A percentile compares a stretch with the other conserved stretches of the same genome.
Evolutionary conservation across 2,888 invertebrate genomes (phyloP).

Genomic region (Eustalomyia histrio): DNA sequence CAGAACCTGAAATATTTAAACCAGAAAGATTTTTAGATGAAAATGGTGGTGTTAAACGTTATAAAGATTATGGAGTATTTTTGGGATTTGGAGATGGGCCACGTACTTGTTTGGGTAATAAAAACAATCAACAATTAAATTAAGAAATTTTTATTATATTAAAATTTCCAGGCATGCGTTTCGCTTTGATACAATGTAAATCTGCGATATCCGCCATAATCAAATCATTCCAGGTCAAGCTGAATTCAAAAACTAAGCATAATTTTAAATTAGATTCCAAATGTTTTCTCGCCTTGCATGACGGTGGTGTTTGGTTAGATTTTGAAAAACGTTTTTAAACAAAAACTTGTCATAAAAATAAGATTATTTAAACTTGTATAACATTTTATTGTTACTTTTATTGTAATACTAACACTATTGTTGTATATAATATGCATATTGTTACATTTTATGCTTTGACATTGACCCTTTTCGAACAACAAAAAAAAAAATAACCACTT

Average conservation of each 20-base stretch:
- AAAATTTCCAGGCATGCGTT: conserved; percentile 68
- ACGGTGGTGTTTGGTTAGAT: conserved; percentile 76
- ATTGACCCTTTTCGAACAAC: conserved; percentile 37
- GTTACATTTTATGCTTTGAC: conserved; percentile 10
- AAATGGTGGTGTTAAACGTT: conserved; percentile 73
- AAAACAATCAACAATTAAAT: conserved; percentile 1
- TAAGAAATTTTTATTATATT: not conserved
- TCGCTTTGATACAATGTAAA: conserved; percentile 74
- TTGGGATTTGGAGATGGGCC: conserved; percentile 78
- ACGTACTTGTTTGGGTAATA: conserved; percentile 75
- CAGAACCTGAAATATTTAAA: conserved; percentile 72
- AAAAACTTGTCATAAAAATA: conserved; percentile 18
- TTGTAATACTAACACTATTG: conserved; percentile 1
- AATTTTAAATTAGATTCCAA: conserved; percentile 71
- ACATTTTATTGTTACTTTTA: conserved; percentile 21
- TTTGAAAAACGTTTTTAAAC: conserved; percentile 65
- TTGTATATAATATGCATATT: conserved; percentile 6
- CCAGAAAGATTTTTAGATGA: conserved; percentile 76
- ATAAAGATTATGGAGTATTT: conserved; percentile 75
- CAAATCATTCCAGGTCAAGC: conserved; percentile 69
- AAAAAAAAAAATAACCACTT: not conserved
- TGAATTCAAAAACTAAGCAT: conserved; percentile 70
- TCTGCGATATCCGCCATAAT: conserved; percentile 73
- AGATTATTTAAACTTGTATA: not conserved
- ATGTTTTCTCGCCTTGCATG: conserved; percentile 71